These are phyloP conservation scores for Dynastes tityus DNA, from an alignment of 2,888 invertebrate species.

Conservation along the genomic window DNA sequence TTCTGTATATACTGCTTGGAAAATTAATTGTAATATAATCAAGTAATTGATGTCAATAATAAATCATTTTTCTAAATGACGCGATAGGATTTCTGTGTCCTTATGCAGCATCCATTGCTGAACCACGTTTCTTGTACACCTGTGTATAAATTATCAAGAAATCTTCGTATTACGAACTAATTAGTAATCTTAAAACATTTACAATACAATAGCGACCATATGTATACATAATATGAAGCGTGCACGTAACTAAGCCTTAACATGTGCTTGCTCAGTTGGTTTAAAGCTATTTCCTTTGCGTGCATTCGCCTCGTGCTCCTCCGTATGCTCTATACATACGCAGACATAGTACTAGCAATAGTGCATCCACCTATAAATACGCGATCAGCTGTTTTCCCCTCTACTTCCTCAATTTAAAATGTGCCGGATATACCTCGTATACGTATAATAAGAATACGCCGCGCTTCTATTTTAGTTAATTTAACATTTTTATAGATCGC, in stretches of 20 bases:
- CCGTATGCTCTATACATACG: background rate
- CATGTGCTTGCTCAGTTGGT: slow-evolving; percentile 41
- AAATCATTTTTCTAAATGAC: no score
- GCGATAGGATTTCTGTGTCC: no score
- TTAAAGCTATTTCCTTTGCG: slow-evolving; percentile 41
- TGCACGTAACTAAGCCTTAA: slow-evolving; percentile 29
- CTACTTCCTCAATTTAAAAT: slow-evolving; percentile 46
- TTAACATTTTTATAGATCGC: slow-evolving; percentile 46
- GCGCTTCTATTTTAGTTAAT: slow-evolving; percentile 44
- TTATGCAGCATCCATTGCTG: background rate
- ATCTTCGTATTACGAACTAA: slow-evolving; percentile 31
- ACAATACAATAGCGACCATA: slow-evolving; percentile 24
- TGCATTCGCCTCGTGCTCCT: slow-evolving; percentile 39
- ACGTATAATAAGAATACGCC: slow-evolving; percentile 18
- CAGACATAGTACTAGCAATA: slow-evolving; percentile 10
- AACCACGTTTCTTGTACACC: slow-evolving; percentile 9
- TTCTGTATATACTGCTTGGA: no score
- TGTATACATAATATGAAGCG: slow-evolving; percentile 38
- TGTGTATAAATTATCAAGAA: slow-evolving; percentile 36
- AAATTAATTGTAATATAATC: no score
- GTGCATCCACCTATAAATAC: slow-evolving; percentile 43
- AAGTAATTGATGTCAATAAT: no score
- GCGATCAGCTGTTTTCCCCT: slow-evolving; percentile 46
- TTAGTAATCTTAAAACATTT: slow-evolving; percentile 32
- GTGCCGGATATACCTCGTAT: slow-evolving; percentile 38